These are phyloP conservation scores for Ectropis crepuscularia DNA, from an alignment of 2,888 invertebrate genomes.

Conservation along the genomic window DNA sequence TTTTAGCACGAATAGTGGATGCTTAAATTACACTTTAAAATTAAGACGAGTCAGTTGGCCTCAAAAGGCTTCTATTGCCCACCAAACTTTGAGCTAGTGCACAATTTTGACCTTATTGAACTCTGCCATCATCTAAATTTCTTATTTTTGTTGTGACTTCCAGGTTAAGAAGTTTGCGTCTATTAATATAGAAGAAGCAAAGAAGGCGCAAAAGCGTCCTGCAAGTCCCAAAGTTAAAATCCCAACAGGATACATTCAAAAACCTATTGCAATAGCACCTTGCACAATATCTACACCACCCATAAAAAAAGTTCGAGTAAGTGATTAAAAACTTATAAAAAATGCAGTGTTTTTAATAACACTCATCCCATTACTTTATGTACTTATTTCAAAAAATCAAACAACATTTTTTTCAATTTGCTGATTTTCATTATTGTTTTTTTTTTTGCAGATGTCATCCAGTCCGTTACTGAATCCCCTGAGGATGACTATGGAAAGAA, in stretches of 20 bases:
- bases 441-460: slow-evolving; percentile 35
- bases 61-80: no score
- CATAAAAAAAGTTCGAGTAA: slow-evolving; percentile 70
- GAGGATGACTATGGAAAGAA: slow-evolving; percentile 55
- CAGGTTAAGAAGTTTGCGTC: slow-evolving; percentile 81
- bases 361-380: no score
- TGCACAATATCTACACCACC: slow-evolving; percentile 51
- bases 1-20: no score
- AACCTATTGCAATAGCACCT: slow-evolving; percentile 58
- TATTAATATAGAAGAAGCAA: slow-evolving; percentile 63
- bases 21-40: no score
- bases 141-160: slow-evolving; percentile 27
- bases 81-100: no score
- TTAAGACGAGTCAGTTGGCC: no score
- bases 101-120: no score
- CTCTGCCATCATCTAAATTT: no score
- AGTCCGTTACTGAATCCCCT: slow-evolving; percentile 52
- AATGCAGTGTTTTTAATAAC: neutral
- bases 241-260: slow-evolving; percentile 50
- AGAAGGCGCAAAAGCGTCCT: slow-evolving; percentile 66
- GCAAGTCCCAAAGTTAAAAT: slow-evolving; percentile 65
- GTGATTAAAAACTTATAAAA: slow-evolving; percentile 25
- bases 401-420: no score
- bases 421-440: neutral
- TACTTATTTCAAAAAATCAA: no score